phyloP scores from a whole-genome alignment of 1,140 invertebrate genomes.

The Agraylea sexmaculata region DNA sequence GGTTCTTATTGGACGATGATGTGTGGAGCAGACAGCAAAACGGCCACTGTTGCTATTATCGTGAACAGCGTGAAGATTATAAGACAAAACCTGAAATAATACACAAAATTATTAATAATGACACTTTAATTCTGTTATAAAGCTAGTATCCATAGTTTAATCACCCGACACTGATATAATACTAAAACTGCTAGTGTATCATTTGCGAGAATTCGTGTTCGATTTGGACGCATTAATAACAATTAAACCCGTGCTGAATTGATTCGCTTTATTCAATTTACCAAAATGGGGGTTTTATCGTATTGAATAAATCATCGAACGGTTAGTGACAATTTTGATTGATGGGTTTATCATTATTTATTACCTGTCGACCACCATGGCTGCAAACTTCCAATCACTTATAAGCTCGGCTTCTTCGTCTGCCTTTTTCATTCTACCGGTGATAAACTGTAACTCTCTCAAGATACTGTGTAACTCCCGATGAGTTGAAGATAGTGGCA shows the following conservation, averaged over 20 bases:
- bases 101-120: slow-evolving; percentile 4
- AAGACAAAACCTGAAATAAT: slow-evolving; percentile 72
- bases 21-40: slow-evolving; percentile 87
- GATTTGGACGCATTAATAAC: no score
- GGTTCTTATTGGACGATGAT: slow-evolving; percentile 88
- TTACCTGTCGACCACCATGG: slow-evolving; percentile 92
- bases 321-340: no score
- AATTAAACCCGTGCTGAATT: no score
- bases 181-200: no score
- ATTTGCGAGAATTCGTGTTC: no score
- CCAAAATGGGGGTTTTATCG: no score
- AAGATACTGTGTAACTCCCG: slow-evolving; percentile 75
- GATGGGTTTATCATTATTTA: no score
- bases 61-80: slow-evolving; percentile 95
- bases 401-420: slow-evolving; percentile 85
- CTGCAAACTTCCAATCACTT: slow-evolving; percentile 98
- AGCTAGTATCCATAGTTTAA: no score
- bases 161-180: no score
- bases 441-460: slow-evolving; percentile 89
- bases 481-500: slow-evolving; percentile 37
- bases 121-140: slow-evolving; percentile 2
- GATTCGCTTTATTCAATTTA: no score
- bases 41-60: slow-evolving; percentile 86
- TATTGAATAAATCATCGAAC: no score
- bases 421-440: slow-evolving; percentile 75